phyloP scores from a whole-genome alignment of 2,113 vertebrate genomes.

The Fulica atra region DNA sequence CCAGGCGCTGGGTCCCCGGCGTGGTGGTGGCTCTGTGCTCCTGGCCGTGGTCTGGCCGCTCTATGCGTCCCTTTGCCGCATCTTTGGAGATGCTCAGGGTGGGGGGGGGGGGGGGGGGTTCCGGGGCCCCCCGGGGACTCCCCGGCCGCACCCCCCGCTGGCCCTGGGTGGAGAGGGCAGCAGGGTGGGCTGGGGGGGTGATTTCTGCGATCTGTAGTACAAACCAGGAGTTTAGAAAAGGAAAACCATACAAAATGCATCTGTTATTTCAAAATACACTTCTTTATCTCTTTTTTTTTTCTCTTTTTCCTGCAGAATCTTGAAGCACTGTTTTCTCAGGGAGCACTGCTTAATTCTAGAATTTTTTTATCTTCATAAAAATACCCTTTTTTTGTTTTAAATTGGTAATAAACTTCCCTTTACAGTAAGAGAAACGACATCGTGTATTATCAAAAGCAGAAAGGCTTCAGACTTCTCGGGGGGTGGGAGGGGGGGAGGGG shows the following conservation, averaged over 20 bases:
- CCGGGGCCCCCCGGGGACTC: too few species aligned
- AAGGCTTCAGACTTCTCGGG: constrained; percentile 73
- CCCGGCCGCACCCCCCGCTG: too few species aligned
- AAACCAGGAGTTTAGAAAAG: constrained; percentile 73
- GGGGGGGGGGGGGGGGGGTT: neutral
- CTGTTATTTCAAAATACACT: constrained; percentile 77
- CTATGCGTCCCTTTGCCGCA: constrained; percentile 2
- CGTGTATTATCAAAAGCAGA: constrained; percentile 81
- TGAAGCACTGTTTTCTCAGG: constrained; percentile 66
- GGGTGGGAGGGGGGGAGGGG: constrained; percentile 32
- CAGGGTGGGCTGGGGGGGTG: constrained; percentile 54
- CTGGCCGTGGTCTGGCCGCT: neutral
- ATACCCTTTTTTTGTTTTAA: constrained; percentile 70
- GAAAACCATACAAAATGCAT: constrained; percentile 78
- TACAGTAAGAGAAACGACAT: constrained; percentile 77
- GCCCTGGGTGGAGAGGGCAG: constrained; percentile 17
- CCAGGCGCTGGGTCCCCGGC: neutral
- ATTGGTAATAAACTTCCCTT: constrained; percentile 81
- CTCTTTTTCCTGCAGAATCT: constrained; percentile 55
- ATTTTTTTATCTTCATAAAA: constrained; percentile 74
- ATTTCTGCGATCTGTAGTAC: constrained; percentile 68
- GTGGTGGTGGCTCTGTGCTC: neutral
- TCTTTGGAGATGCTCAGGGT: neutral
- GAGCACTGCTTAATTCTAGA: constrained; percentile 65
- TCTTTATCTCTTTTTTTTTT: constrained; percentile 40